A percentile compares a stretch with the other conserved stretches of the same genome.
Conservation (phyloP, 2,113 vertebrate genomes). For the Dipodomys ordii region DNA sequence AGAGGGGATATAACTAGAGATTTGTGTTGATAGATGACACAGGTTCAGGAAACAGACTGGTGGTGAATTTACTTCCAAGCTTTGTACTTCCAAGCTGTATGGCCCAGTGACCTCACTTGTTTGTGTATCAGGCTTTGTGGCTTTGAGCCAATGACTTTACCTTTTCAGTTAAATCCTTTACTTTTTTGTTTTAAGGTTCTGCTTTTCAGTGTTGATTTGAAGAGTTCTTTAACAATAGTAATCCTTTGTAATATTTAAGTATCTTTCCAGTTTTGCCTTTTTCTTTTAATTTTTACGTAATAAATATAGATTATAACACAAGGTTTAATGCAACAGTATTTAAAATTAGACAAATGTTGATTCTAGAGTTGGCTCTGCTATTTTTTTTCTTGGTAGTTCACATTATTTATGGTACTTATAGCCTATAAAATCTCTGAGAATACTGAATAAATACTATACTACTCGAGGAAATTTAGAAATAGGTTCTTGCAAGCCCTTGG, state of each 20-base stretch:
- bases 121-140: neutral
- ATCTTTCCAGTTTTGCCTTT: neutral
- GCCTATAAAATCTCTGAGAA: neutral
- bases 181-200: neutral
- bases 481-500: neutral
- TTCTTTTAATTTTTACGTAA: neutral
- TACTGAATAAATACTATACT: neutral
- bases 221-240: neutral
- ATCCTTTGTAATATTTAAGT: neutral
- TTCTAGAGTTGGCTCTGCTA: neutral
- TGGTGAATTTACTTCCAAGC: neutral
- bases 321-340: neutral
- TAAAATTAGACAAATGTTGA: neutral
- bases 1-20: neutral
- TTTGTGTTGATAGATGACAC: neutral
- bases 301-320: neutral
- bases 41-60: neutral
- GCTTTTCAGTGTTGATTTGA: slow-evolving; percentile 9
- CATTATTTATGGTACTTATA: neutral
- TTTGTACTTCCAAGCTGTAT: neutral
- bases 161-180: neutral
- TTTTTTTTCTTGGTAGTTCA: neutral
- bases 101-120: neutral
- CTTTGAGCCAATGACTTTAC: neutral
- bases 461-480: neutral